These are phyloP conservation scores for Penaeus indicus DNA, from an alignment of 1,140 invertebrate genomes.

Conservation along the genomic window DNA sequence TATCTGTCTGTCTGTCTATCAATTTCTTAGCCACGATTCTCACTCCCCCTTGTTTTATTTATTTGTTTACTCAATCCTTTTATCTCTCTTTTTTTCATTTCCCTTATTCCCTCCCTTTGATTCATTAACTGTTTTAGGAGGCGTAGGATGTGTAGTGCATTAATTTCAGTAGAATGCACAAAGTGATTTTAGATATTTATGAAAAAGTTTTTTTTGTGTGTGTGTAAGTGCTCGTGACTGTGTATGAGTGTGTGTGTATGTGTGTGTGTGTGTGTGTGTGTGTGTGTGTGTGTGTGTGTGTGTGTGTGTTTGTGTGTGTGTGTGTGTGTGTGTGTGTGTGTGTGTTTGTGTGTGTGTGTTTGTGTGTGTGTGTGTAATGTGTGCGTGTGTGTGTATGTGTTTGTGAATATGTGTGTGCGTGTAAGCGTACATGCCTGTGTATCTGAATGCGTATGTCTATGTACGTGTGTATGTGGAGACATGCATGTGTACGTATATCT, in stretches of 20 bases:
- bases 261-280: slow-evolving; percentile 1
- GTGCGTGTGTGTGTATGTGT: not conserved
- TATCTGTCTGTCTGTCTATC: not conserved
- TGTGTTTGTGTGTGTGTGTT: not conserved
- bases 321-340: too few relatives aligned
- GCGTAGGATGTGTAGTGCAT: too few relatives aligned
- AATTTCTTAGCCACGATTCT: not conserved
- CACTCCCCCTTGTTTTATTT: not conserved
- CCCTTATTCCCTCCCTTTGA: too few relatives aligned
- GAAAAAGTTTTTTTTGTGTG: not conserved
- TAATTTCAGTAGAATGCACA: too few relatives aligned
- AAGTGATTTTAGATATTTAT: not conserved
- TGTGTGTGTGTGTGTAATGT: not conserved
- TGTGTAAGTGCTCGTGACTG: not conserved
- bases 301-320: too few relatives aligned
- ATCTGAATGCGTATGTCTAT: not conserved
- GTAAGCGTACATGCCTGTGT: not conserved
- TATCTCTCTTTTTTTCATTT: too few relatives aligned
- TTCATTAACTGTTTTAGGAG: too few relatives aligned
- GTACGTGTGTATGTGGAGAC: too few relatives aligned
- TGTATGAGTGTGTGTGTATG: not conserved
- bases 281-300: not conserved
- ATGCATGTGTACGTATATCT: too few relatives aligned
- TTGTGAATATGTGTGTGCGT: not conserved
- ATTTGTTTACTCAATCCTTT: not conserved